Evolutionary conservation across 1,140 invertebrate species (phyloP), one percentile per base, ranked within the genome.

Genomic region (Cotesia chilonis): DNA sequence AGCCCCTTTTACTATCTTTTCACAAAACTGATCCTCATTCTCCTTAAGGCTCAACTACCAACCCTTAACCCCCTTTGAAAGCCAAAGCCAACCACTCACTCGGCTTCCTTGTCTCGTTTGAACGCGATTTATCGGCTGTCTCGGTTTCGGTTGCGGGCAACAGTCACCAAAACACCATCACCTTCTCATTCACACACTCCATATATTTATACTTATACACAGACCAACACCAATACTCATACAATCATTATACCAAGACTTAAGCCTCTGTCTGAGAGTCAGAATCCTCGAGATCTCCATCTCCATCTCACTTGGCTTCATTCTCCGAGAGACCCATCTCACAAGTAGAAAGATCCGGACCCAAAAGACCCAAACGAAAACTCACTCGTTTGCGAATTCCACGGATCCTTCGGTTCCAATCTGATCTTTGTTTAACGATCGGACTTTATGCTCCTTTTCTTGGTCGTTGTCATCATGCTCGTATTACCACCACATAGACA

Each of bases 381-480:
- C 67, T 72, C 65, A 68, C 74, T 75, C 74, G 74, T 75, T 75
- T 75, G 74, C 74, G 70, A 75, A 75, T 75, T 75, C 74, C 74
- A 59, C 28, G 72, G 74, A 72, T 72, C 67, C 51, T 68, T 67
- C 20, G 37, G 14, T 68, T 65, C 74, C 74, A 66, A 75, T 75
- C 74, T 59, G 68, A 75, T 75, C 74, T 72, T 75, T 75, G 71
- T 75, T 75, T 75, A 70, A 75, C 71, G 74, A 75, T 71, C 69
- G n/a, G 41, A 28, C 60, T 20, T 68, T 69, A 66, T 51, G 63
- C 59, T 71, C 61, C 52, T 66, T 66, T 55, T 61, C 28, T 20
- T 54, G 12, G 73, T 63, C 54, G 57, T 35, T 37, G 35, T 59
- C 41, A 47, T 47, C 41, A 47, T 47, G 41, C 41, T 47, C 41